Base-by-base conservation (phyloP, 1,140 invertebrate species). In the Eumaeus atala region DNA sequence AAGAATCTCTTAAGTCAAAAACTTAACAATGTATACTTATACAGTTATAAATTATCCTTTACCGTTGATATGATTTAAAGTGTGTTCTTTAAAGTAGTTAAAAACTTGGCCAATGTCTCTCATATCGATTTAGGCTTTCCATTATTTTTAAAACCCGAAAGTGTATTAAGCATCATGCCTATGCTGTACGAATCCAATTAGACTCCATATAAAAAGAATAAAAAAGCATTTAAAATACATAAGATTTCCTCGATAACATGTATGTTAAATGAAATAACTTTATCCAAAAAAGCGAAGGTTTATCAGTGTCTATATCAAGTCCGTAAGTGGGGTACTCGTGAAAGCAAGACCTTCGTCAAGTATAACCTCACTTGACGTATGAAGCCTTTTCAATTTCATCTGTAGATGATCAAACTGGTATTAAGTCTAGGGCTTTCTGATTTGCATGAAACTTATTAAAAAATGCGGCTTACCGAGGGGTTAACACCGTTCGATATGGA, bases 361-460 rank as follows among this genome's bases (percentile, higher is more conserved):
- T 62, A 61, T 63, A 68, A 68, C 66, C 69, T 69, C 71, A 67
- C 77, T 77, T 76, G 72, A 81, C 74, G 70, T 73, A 60, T 62
- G 67, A 61, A 62, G 66, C 74, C 76, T 81, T 82, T 82, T 78
- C 79, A 81, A 83, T 81, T 83, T 72, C 68, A 77, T 75, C 70
- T 72, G 64, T 62, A 68, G 67, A 67, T 72, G 71, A 82, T 78
- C 73, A 74, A 58, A 70, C 72, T 69, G 66, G 78, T 78, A 84
- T 82, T 80, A 79, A 80, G 70, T 74, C 67, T 67, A 76, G 69
- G 64, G 67, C 60, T 59, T 66, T 64, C 66, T 64, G 64, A 81
- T 84, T 84, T 83, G 73, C 79, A 84, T 84, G 67, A 76, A 79
- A 80, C 71, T 83, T 83, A 84, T 84, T 83, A 81, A 78, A 78